Evolutionary conservation across 2,113 vertebrate genomes (phyloP).

Genomic region (Bettongia penicillata): DNA sequence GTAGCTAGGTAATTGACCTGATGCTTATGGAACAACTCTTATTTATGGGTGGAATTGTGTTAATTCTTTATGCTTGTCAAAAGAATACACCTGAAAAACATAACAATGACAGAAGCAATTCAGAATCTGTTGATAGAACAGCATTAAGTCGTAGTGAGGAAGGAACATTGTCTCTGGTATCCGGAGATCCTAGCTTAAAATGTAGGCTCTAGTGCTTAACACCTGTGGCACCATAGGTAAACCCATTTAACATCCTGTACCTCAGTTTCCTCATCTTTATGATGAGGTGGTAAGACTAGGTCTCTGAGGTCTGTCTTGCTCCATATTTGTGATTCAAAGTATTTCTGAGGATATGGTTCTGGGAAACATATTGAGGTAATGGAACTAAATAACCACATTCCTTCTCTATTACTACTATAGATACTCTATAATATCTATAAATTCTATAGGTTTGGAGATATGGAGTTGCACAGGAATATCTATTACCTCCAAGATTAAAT

Average conservation of each 20-base stretch:
- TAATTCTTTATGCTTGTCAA: fast-evolving
- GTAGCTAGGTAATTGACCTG: background rate
- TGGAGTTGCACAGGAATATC: background rate
- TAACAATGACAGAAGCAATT: no score
- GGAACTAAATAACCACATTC: background rate
- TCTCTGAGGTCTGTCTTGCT: background rate
- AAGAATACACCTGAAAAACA: background rate
- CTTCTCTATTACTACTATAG: background rate
- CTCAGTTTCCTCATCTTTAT: background rate
- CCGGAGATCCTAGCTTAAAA: background rate
- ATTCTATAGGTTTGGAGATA: background rate
- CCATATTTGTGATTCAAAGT: background rate
- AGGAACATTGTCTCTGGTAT: background rate
- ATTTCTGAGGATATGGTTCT: fast-evolving
- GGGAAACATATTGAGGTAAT: background rate
- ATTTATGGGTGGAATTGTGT: background rate
- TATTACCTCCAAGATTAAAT: background rate
- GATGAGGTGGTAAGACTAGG: background rate
- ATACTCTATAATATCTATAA: background rate
- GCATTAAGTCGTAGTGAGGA: background rate
- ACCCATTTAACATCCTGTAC: background rate
- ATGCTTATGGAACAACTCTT: fast-evolving
- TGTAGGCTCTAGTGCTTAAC: background rate
- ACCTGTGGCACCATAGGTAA: background rate
- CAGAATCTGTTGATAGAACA: background rate